Percentiles rank a stretch among this genome's conserved stretches.
Evolutionary conservation across 2,888 invertebrate species (phyloP).

Genomic region (Tromatobia lineatoria): DNA sequence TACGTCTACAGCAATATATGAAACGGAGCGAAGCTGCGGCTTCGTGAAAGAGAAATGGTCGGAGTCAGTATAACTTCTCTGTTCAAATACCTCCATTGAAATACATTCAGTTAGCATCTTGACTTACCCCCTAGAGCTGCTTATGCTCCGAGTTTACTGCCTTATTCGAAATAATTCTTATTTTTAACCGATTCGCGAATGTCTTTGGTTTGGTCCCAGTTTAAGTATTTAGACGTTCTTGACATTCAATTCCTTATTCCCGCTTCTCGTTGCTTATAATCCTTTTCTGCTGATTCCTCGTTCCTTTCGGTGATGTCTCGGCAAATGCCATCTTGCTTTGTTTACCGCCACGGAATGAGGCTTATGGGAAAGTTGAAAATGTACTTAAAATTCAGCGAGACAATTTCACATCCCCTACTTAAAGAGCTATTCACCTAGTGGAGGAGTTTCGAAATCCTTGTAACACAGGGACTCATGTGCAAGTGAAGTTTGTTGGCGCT

Average conservation of each 20-base stretch:
- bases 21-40: background rate
- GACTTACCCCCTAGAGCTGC: background rate
- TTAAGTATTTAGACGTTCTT: background rate
- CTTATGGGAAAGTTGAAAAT: background rate
- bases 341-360: background rate
- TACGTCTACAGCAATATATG: background rate
- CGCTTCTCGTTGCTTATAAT: too few relatives aligned
- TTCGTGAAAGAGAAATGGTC: background rate
- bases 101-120: conserved; percentile 11
- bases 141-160: background rate
- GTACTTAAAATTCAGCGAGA: background rate
- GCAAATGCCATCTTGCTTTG: background rate
- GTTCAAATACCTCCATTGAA: conserved; percentile 21
- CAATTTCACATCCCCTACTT: too few relatives aligned
- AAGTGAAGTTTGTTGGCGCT: too few relatives aligned
- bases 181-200: background rate
- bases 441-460: too few relatives aligned
- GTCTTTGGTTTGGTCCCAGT: background rate
- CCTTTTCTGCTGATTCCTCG: background rate
- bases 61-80: background rate
- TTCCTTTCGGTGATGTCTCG: background rate
- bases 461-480: too few relatives aligned
- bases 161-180: conserved; percentile 3
- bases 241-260: too few relatives aligned
- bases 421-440: background rate